Percentiles rank a stretch among this genome's conserved stretches.
Conservation (phyloP, 2,113 vertebrate genomes). For the Orycteropus afer region DNA sequence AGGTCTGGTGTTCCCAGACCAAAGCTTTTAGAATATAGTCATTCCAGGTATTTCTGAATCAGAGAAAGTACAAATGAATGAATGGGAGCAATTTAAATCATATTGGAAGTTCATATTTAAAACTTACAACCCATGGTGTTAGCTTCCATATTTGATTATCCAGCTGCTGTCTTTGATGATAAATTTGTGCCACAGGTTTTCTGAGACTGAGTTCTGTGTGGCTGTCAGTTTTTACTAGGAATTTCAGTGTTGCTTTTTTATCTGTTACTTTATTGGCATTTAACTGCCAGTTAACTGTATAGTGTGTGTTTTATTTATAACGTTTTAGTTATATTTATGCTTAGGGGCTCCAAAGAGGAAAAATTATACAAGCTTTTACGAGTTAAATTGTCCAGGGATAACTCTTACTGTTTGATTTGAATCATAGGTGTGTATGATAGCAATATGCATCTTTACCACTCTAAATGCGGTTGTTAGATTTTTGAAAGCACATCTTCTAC, state of each 20-base stretch:
- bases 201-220: neutral
- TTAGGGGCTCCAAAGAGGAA: neutral
- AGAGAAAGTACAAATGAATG: neutral
- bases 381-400: neutral
- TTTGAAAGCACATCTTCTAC: neutral
- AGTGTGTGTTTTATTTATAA: neutral
- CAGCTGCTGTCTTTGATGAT: neutral
- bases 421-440: neutral
- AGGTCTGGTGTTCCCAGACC: neutral
- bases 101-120: neutral
- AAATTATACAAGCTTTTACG: neutral
- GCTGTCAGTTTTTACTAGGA: neutral
- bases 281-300: neutral
- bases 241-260: neutral
- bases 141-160: neutral
- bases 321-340: neutral
- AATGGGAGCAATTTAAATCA: neutral
- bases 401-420: neutral
- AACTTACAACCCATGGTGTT: neutral
- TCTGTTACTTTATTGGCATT: neutral
- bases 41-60: neutral
- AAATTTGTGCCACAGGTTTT: neutral
- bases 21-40: neutral
- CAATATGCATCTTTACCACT: neutral
- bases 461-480: neutral